Conservation (phyloP, 2,797 vertebrate genomes). For the Chaenodraco wilsoni region DNA sequence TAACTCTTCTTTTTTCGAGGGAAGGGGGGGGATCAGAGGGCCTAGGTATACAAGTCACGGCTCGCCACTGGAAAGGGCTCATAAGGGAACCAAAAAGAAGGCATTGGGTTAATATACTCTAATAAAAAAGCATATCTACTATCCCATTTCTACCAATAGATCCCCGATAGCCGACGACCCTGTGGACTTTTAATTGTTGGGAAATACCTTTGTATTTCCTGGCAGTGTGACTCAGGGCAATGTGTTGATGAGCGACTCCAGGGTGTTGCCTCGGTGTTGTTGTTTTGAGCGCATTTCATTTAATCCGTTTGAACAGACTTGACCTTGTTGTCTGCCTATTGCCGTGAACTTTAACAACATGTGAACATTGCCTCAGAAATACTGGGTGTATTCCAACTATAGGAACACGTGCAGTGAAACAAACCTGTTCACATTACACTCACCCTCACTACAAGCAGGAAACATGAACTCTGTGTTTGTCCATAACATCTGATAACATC, state of each 20-base stretch:
- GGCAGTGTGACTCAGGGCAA: slow-evolving; percentile 46
- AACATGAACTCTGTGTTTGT: slow-evolving; percentile 44
- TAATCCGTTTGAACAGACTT: slow-evolving; percentile 11
- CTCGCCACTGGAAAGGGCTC: too few relatives aligned
- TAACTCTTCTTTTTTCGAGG: too few relatives aligned
- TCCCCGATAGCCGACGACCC: too few relatives aligned
- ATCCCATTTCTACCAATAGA: too few relatives aligned
- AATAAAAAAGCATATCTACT: too few relatives aligned
- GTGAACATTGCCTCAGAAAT: background rate
- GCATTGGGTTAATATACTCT: too few relatives aligned
- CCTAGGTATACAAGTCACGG: too few relatives aligned
- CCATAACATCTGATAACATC: slow-evolving; percentile 38
- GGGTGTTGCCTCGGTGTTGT: slow-evolving; percentile 44
- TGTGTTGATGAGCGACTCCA: slow-evolving; percentile 26
- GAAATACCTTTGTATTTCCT: slow-evolving; percentile 6
- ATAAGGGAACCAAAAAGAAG: too few relatives aligned
- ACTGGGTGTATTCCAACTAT: background rate
- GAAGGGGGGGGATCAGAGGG: too few relatives aligned
- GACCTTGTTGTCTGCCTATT: background rate
- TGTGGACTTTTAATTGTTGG: background rate
- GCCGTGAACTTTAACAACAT: background rate
- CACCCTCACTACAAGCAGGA: background rate
- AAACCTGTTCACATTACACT: background rate
- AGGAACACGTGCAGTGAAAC: background rate
- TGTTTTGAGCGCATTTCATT: slow-evolving; percentile 34